Percentiles rank a stretch among this genome's conserved stretches.
Evolutionary conservation across 2,797 vertebrate genomes (phyloP).

Genomic region (Glyptemys insculpta): DNA sequence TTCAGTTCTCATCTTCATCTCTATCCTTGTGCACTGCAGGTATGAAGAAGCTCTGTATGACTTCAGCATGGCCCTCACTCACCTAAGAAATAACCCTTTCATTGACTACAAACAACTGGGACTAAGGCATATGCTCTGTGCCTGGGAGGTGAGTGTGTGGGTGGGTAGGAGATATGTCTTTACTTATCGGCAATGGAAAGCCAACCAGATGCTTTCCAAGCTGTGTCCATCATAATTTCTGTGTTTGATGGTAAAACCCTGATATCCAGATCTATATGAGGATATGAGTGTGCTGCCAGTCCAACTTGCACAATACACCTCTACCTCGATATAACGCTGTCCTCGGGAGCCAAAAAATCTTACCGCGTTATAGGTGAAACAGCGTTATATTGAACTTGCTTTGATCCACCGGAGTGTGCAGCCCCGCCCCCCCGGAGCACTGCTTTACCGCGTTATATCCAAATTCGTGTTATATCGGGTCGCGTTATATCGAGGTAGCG

Average conservation of each 20-base stretch:
- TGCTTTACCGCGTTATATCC: too few relatives aligned
- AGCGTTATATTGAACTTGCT: too few relatives aligned
- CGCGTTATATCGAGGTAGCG: too few relatives aligned
- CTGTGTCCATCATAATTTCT: neutral
- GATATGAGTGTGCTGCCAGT: neutral
- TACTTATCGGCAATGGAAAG: neutral
- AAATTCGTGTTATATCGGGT: too few relatives aligned
- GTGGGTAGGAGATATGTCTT: neutral
- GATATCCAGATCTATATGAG: neutral
- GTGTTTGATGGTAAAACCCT: neutral
- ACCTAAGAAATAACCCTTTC: constrained; percentile 86
- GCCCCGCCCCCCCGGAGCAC: too few relatives aligned
- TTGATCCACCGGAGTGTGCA: too few relatives aligned
- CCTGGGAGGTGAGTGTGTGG: constrained; percentile 89
- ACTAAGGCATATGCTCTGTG: constrained; percentile 87
- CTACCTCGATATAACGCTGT: too few relatives aligned
- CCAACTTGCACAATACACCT: neutral
- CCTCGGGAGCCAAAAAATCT: too few relatives aligned
- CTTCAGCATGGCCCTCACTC: constrained; percentile 86
- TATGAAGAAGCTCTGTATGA: constrained; percentile 88
- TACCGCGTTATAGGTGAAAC: too few relatives aligned
- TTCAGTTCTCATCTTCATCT: neutral
- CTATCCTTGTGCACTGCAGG: constrained; percentile 70
- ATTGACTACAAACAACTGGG: constrained; percentile 95
- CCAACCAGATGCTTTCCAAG: neutral